Conservation (phyloP, 92 coral and sea anemone species). For the Desmophyllum pertusum region DNA sequence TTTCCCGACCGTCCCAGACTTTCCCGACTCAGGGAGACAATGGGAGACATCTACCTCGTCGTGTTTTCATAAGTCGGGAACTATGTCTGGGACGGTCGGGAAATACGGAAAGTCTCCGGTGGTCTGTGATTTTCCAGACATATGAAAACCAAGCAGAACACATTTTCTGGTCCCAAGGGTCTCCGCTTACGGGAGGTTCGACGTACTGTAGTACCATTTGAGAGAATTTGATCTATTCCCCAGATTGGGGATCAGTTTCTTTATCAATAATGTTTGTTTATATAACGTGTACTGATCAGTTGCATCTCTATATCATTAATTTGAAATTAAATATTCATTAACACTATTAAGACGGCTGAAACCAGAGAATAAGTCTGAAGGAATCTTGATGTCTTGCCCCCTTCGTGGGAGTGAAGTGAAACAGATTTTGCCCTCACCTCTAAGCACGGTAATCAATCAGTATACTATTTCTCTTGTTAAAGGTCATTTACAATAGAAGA, state of each 20-base stretch:
- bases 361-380: not conserved
- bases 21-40: too few species aligned
- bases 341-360: not conserved
- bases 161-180: too few species aligned
- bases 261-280: not conserved
- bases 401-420: conserved; percentile 13
- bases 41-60: too few species aligned
- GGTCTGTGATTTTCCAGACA: too few species aligned
- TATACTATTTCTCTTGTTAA: not conserved
- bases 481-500: not conserved
- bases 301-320: not conserved
- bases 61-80: too few species aligned
- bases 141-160: too few species aligned
- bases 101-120: too few species aligned
- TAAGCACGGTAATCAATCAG: not conserved
- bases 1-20: too few species aligned
- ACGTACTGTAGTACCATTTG: too few species aligned
- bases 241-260: not conserved
- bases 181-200: too few species aligned
- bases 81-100: too few species aligned
- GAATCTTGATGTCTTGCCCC: not conserved
- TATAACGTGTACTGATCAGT: not conserved
- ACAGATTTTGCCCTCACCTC: not conserved
- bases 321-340: not conserved
- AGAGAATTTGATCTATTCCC: too few species aligned